phyloP scores from a whole-genome alignment of 2,888 invertebrate species.

The Eristalis intricaria region DNA sequence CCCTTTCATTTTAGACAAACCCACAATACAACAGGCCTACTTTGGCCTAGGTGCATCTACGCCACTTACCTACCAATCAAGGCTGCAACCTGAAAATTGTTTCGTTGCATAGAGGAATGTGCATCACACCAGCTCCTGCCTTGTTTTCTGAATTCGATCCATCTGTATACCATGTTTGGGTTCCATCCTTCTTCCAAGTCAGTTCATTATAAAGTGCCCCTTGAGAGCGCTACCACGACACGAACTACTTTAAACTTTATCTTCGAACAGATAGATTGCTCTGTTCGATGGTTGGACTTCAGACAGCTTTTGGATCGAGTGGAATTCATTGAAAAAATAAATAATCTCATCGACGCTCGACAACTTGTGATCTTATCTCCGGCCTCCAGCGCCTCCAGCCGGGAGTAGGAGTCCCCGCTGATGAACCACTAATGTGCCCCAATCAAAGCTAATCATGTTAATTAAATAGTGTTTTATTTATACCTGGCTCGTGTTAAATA shows the following conservation, averaged over 20 bases:
- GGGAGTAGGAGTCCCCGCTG: background rate
- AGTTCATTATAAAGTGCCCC: slow-evolving; percentile 6
- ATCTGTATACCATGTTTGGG: too few species aligned
- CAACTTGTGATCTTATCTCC: background rate
- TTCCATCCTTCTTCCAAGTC: too few species aligned
- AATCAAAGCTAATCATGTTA: background rate
- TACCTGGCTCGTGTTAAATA: background rate
- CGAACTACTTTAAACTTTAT: slow-evolving; percentile 11
- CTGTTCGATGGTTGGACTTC: background rate
- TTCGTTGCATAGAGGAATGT: too few species aligned
- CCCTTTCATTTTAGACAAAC: too few species aligned
- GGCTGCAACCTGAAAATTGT: too few species aligned
- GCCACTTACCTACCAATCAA: too few species aligned
- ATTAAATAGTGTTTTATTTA: background rate
- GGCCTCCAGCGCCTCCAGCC: background rate
- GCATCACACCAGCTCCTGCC: too few species aligned
- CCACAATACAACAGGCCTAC: too few species aligned
- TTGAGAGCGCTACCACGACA: background rate
- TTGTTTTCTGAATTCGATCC: too few species aligned
- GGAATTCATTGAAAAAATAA: slow-evolving; percentile 5
- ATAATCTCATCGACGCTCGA: background rate
- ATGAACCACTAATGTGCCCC: background rate
- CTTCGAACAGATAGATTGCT: background rate
- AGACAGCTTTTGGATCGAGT: background rate
- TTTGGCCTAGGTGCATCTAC: too few species aligned